Base-by-base conservation (phyloP, 2,888 invertebrate species). In the Drosophila nr. perissopoda region DNA sequence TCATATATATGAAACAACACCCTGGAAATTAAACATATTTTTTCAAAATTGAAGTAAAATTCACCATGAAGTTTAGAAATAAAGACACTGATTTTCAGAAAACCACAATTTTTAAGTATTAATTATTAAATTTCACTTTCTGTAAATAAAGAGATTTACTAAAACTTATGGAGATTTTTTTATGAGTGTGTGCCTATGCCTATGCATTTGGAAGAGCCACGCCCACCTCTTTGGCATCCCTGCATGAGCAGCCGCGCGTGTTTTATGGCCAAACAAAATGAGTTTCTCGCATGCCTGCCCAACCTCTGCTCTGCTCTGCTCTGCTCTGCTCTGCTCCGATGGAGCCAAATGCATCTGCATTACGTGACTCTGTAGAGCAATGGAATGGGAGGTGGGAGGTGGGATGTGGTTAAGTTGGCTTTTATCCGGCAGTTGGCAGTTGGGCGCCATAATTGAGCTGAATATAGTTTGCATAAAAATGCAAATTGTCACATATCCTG, bases 401-500 rank as follows among this genome's bases (percentile, higher is more conserved):
- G 18, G 42, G 16, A 34, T 4, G n/a, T 18, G 18, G 11, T n/a
- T 7, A 6, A 38, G 38, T 34, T 33, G 38, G 25, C 31, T 31
- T 33, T 29, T 53, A 57, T 51, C 54, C 56, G 64, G 10, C 64
- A 61, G 10, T 61, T 45, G 53, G 18, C 52, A 60, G 76, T 59
- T 63, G 72, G 53, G 61, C 60, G 18, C 61, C 69, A 75, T 89
- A 85, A 85, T 89, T 85, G 89, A 84, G 89, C 74, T 81, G 36
- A 73, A 88, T 81, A 85, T 83, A 81, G 81, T 90, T 87, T 85
- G 86, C 83, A 90, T 87, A 90, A 83, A 87, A 90, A 90, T 88
- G 90, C 83, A 87, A 90, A 85, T 88, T 83, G 89, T 88, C 86
- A 88, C 88, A 85, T 86, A 90, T 90, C 81, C 90, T 88, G 89